Evolutionary conservation across 2,113 vertebrate species (phyloP).

Genomic region (Eira barbara): DNA sequence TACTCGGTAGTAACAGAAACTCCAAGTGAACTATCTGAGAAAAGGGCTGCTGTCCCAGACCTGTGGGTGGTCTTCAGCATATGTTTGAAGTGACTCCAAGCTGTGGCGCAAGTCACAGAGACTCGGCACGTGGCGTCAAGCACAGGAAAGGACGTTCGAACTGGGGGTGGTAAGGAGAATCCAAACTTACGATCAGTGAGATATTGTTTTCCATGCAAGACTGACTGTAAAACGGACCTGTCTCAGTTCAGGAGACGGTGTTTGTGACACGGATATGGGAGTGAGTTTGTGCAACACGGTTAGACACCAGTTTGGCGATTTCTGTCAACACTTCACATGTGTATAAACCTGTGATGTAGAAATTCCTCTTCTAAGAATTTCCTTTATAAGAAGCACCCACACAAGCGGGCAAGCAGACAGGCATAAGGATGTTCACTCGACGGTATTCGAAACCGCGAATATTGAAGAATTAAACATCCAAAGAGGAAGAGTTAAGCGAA

Average conservation of each 20-base stretch:
- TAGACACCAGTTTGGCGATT: neutral
- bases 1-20: rapidly evolving
- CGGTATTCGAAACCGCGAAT: rapidly evolving
- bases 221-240: neutral
- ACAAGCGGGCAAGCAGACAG: rapidly evolving
- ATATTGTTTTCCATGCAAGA: rapidly evolving
- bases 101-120: rapidly evolving
- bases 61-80: neutral
- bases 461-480: rapidly evolving
- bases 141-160: rapidly evolving
- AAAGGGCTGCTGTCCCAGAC: neutral
- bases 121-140: neutral
- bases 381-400: neutral
- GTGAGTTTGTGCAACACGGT: neutral
- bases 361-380: neutral
- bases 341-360: neutral
- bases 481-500: neutral
- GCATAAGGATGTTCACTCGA: rapidly evolving
- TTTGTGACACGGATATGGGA: rapidly evolving
- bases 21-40: neutral
- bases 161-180: neutral
- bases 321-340: neutral
- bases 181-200: rapidly evolving
- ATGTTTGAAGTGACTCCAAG: neutral
- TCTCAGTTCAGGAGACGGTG: neutral